Evolutionary conservation across 2,888 invertebrate species (phyloP).

Genomic region (Apoderus coryli): DNA sequence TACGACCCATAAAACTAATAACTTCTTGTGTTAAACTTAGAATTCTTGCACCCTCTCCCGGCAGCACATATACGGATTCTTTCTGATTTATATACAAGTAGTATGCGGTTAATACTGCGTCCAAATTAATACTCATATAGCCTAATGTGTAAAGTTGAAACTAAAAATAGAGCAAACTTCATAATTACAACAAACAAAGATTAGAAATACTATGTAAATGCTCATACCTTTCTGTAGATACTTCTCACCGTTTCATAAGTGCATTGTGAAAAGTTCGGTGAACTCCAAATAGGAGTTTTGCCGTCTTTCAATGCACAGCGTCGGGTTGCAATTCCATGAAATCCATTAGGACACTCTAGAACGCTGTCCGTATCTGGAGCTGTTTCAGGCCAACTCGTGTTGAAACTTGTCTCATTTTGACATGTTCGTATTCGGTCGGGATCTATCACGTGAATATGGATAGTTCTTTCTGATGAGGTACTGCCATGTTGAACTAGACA

Average conservation of each 20-base stretch:
- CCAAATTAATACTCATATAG: conserved; percentile 45
- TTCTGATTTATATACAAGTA: conserved; percentile 34
- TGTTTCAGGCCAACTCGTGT: conserved; percentile 49
- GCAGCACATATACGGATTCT: conserved; percentile 27
- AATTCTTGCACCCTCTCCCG: conserved; percentile 52
- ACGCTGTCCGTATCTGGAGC: conserved; percentile 59
- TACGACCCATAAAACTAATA: conserved; percentile 37
- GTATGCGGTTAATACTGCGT: conserved; percentile 40
- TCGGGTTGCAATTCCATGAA: conserved; percentile 36
- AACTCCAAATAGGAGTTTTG: conserved; percentile 56
- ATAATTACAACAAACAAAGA: conserved; percentile 1
- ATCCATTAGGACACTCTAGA: conserved; percentile 43
- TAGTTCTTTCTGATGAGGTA: conserved; percentile 39
- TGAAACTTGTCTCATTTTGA: conserved; percentile 40
- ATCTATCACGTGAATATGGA: conserved; percentile 52
- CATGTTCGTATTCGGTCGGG: conserved; percentile 42
- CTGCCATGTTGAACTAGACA: conserved; percentile 46
- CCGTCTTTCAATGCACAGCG: conserved; percentile 44
- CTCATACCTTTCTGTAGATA: conserved; percentile 18
- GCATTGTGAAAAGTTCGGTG: conserved; percentile 64
- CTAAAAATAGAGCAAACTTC: conserved; percentile 27
- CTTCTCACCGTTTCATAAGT: conserved; percentile 24
- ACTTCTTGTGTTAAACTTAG: conserved; percentile 43
- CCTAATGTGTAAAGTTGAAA: conserved; percentile 43
- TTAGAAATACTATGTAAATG: conserved; percentile 6